Percentiles rank a stretch among this genome's conserved stretches.
Evolutionary conservation across 2,888 invertebrate genomes (phyloP).

Genomic region (Pardosa pseudoannulata): DNA sequence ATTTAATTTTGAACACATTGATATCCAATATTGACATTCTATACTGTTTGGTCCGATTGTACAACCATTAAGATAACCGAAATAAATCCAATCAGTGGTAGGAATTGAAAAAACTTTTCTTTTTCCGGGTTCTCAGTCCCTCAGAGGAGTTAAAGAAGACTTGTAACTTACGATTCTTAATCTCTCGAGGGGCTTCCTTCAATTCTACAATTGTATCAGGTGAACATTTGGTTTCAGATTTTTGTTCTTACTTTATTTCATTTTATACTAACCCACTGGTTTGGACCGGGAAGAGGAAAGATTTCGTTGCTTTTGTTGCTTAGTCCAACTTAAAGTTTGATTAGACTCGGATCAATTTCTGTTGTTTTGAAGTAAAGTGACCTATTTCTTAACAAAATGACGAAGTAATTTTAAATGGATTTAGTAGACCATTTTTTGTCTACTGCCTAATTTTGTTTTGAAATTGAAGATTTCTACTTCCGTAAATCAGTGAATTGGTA

Average conservation of each 20-base stretch:
- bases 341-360: not conserved
- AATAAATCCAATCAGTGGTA: not conserved
- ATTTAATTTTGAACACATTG: not conserved
- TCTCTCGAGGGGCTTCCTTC: not conserved
- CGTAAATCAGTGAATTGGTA: no score
- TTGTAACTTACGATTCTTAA: not conserved
- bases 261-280: not conserved
- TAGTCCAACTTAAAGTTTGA: not conserved
- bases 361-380: not conserved
- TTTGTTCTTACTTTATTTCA: not conserved
- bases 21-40: not conserved
- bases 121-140: no score
- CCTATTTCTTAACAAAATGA: no score
- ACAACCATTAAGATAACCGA: not conserved
- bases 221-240: not conserved
- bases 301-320: not conserved
- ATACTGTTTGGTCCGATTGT: not conserved
- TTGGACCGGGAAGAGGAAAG: not conserved
- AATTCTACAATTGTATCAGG: not conserved
- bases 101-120: not conserved
- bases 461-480: no score
- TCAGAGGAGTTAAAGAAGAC: no score
- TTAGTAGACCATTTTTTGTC: no score
- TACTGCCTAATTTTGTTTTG: no score
- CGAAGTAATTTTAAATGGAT: no score